Evolutionary conservation across 2,888 invertebrate species (phyloP).

Genomic region (Gandaritis pyraliata): DNA sequence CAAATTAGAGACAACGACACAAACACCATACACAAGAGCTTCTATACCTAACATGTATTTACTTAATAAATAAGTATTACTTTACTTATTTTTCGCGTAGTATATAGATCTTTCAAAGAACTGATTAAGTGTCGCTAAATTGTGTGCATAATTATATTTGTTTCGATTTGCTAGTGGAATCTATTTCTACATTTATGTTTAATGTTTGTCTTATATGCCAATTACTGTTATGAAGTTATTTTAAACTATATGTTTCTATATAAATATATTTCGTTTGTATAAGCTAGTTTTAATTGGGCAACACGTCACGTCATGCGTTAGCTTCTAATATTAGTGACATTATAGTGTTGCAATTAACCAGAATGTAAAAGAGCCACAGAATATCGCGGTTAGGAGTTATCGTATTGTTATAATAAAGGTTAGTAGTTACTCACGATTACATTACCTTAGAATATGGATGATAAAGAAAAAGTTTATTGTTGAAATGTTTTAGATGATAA

Average conservation of each 20-base stretch:
- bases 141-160: slow-evolving; percentile 60
- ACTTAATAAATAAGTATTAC: slow-evolving; percentile 25
- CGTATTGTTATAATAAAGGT: slow-evolving; percentile 81
- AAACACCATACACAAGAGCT: slow-evolving; percentile 77
- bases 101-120: slow-evolving; percentile 62
- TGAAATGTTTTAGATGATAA: slow-evolving; percentile 83
- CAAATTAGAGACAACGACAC: slow-evolving; percentile 81
- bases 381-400: slow-evolving; percentile 75
- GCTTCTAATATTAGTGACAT: slow-evolving; percentile 84
- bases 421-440: slow-evolving; percentile 81
- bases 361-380: slow-evolving; percentile 65
- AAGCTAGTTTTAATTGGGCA: slow-evolving; percentile 63
- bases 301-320: slow-evolving; percentile 72
- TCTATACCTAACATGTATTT: slow-evolving; percentile 57
- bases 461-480: slow-evolving; percentile 80
- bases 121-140: slow-evolving; percentile 74
- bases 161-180: slow-evolving; percentile 42
- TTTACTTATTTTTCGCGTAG: slow-evolving; percentile 45
- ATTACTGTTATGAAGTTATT: slow-evolving; percentile 44
- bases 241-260: slow-evolving; percentile 10
- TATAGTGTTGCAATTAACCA: slow-evolving; percentile 74
- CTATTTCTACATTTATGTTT: slow-evolving; percentile 44
- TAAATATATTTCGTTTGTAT: slow-evolving; percentile 43
- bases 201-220: slow-evolving; percentile 31
- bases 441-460: slow-evolving; percentile 76